phyloP scores from a whole-genome alignment of 2,888 invertebrate genomes.

The Folsomia candida region DNA sequence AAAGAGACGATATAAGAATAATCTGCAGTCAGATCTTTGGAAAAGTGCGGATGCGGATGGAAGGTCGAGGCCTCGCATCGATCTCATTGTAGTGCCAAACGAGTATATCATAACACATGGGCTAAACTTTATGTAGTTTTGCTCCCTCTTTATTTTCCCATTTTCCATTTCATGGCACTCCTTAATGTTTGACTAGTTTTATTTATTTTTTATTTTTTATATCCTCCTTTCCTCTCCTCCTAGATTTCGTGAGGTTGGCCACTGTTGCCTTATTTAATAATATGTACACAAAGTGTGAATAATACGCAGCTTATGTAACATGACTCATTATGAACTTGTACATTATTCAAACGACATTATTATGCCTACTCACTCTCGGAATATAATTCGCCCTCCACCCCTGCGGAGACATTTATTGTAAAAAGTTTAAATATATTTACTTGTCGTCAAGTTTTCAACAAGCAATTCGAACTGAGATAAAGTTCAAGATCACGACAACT shows the following conservation, averaged over 20 bases:
- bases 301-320: too few relatives aligned
- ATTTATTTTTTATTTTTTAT: too few relatives aligned
- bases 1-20: slow-evolving; percentile 5
- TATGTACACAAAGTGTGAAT: too few relatives aligned
- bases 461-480: not conserved
- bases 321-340: too few relatives aligned
- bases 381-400: too few relatives aligned
- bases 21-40: slow-evolving; percentile 6
- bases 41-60: slow-evolving; percentile 19
- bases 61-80: slow-evolving; percentile 33
- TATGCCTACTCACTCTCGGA: too few relatives aligned
- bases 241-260: too few relatives aligned
- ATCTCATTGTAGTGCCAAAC: slow-evolving; percentile 13
- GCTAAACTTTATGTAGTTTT: not conserved
- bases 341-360: not conserved
- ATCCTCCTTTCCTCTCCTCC: too few relatives aligned
- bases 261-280: too few relatives aligned
- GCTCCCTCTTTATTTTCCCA: not conserved
- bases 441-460: not conserved
- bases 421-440: not conserved
- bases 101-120: not conserved
- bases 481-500: not conserved
- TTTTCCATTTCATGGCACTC: not conserved
- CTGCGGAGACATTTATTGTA: not conserved
- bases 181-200: not conserved